Evolutionary conservation across 2,888 invertebrate genomes (phyloP), one percentile per base, ranked within the genome.

Genomic region (Odontocolon sp.): DNA sequence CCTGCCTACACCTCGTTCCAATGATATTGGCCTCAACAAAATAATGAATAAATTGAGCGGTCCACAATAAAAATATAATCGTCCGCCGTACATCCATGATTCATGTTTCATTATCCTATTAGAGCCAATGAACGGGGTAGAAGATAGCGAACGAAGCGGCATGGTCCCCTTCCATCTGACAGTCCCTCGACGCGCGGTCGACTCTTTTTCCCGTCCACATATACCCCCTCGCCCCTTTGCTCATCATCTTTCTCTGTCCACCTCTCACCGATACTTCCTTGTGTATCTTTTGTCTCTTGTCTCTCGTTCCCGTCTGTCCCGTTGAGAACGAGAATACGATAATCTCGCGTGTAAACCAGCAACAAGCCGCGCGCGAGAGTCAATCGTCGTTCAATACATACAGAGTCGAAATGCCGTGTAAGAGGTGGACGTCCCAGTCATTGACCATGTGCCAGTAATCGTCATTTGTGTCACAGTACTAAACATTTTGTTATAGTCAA

Each of bases 11-110:
- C 79, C 82, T 84, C 83, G 80, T 80, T 80, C 82, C 85, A 86
- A 87, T 87, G 86, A 87, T 87, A 87, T 87, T 87, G 86, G 86
- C 86, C 84, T 87, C 86, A 87, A 87, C 86, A 87, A 87, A 87
- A 86, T 87, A 87, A 87, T 87, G 87, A 87, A 86, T 88, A 87
- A 87, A 87, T 87, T 87, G 87, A 87, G 81, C 84, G 82, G 83
- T 82, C 82, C 79, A 78, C 84, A 87, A 87, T 86, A 88, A 86
- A 87, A 87, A 85, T 85, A 86, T 87, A 87, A 87, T 86, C 85
- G 85, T 82, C 83, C 85, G 84, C 82, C 83, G 85, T 86, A 86
- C 84, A 81, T 83, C 78, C 86, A 85, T 88, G 87, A 87, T 88
- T 87, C 87, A 85, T 82, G 82, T 84, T 87, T 87, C 86, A 87